phyloP scores from a whole-genome alignment of 2,888 invertebrate genomes.

The Ennomos erosarius region DNA sequence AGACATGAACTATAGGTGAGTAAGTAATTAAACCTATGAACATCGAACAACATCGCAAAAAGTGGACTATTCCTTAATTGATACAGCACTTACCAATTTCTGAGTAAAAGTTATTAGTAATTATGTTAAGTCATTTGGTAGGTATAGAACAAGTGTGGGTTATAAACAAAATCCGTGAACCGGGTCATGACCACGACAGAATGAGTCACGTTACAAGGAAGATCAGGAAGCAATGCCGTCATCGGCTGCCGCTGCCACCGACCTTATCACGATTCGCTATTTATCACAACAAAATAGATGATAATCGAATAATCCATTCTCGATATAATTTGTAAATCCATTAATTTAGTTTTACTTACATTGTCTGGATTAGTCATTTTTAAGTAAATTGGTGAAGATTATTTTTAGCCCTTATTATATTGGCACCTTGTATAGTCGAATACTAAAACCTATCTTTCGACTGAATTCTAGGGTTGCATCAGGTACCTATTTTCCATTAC shows the following conservation, averaged over 20 bases:
- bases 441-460: slow-evolving; percentile 4
- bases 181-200: slow-evolving; percentile 74
- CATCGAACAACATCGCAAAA: slow-evolving; percentile 23
- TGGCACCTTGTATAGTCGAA: slow-evolving; percentile 17
- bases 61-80: slow-evolving; percentile 34
- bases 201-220: slow-evolving; percentile 79
- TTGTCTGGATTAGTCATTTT: slow-evolving; percentile 37
- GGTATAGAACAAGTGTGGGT: slow-evolving; percentile 53
- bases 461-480: slow-evolving; percentile 1
- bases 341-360: slow-evolving; percentile 12
- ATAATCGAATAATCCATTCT: slow-evolving; percentile 47
- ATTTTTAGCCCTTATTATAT: slow-evolving; percentile 28
- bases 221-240: slow-evolving; percentile 78
- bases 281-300: slow-evolving; percentile 49
- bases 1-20: no score
- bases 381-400: slow-evolving; percentile 26
- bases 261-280: slow-evolving; percentile 55
- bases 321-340: slow-evolving; percentile 32
- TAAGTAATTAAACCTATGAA: no score
- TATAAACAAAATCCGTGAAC: slow-evolving; percentile 70
- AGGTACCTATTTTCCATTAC: slow-evolving; percentile 19
- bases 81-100: slow-evolving; percentile 30
- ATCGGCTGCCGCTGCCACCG: slow-evolving; percentile 52
- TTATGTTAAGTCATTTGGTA: slow-evolving; percentile 38
- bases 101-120: slow-evolving; percentile 33